These are phyloP conservation scores for Heterotilapia buettikoferi DNA, from an alignment of 2,113 vertebrate species.

Conservation along the genomic window DNA sequence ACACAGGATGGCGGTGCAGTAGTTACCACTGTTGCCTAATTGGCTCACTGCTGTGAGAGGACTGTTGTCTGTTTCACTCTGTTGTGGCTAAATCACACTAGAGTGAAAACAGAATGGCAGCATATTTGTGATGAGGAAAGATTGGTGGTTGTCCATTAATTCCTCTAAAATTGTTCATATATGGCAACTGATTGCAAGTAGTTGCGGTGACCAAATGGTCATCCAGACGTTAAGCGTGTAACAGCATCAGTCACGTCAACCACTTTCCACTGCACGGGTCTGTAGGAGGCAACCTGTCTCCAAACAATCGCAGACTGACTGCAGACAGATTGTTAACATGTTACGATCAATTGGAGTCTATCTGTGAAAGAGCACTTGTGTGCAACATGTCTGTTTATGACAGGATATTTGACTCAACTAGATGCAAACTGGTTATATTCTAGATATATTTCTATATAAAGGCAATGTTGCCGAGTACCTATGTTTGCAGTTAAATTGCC, in stretches of 20 bases:
- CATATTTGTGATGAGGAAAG: neutral
- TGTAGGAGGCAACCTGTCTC: neutral
- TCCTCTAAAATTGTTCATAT: neutral
- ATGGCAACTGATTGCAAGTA: neutral
- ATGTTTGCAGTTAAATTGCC: neutral
- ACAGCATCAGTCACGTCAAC: neutral
- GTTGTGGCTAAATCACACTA: neutral
- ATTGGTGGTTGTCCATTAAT: neutral
- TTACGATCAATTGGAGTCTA: neutral
- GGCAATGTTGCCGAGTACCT: neutral
- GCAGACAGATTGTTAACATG: neutral
- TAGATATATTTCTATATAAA: neutral
- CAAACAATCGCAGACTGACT: neutral
- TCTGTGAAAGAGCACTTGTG: neutral
- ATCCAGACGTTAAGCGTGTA: neutral
- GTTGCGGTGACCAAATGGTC: neutral
- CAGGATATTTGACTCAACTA: neutral
- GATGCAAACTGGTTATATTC: neutral
- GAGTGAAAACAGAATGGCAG: neutral
- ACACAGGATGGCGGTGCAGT: neutral
- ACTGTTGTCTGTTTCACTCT: neutral
- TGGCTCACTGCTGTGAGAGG: neutral
- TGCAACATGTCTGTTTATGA: neutral
- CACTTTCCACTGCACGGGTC: neutral
- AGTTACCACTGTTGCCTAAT: neutral